Conservation (phyloP, 2,113 vertebrate species). For the Otocyon megalotis region DNA sequence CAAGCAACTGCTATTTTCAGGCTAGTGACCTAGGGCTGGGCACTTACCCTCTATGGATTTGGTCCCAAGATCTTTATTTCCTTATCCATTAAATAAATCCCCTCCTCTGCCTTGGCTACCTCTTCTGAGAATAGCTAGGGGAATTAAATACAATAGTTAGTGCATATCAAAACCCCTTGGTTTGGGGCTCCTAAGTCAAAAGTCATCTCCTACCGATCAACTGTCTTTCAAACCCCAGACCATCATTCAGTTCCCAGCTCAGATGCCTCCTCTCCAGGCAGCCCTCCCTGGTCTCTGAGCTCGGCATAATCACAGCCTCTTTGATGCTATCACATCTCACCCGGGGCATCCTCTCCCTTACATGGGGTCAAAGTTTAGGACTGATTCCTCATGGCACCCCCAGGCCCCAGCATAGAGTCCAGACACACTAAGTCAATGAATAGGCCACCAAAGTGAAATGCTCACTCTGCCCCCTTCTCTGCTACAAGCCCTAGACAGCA, state of each 20-base stretch:
- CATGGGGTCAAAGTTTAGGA: neutral
- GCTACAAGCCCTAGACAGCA: neutral
- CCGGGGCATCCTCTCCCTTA: neutral
- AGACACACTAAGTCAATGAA: neutral
- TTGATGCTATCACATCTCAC: neutral
- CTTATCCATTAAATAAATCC: neutral
- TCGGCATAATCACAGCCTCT: neutral
- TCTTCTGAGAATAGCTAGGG: neutral
- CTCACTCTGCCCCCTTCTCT: neutral
- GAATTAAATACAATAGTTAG: neutral
- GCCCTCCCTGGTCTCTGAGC: neutral
- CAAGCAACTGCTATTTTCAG: neutral
- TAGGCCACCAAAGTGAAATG: neutral
- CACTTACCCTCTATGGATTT: neutral
- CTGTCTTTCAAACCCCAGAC: neutral
- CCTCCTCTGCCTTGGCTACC: neutral
- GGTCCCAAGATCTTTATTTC: neutral
- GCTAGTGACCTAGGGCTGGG: neutral
- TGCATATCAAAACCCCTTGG: neutral
- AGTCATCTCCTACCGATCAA: neutral
- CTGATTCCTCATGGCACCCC: neutral
- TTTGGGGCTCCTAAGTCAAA: neutral
- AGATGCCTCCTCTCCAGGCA: neutral
- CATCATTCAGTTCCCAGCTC: neutral
- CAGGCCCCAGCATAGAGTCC: neutral